Evolutionary conservation across 1,140 invertebrate genomes (phyloP).

Genomic region (Drosophila orosa): DNA sequence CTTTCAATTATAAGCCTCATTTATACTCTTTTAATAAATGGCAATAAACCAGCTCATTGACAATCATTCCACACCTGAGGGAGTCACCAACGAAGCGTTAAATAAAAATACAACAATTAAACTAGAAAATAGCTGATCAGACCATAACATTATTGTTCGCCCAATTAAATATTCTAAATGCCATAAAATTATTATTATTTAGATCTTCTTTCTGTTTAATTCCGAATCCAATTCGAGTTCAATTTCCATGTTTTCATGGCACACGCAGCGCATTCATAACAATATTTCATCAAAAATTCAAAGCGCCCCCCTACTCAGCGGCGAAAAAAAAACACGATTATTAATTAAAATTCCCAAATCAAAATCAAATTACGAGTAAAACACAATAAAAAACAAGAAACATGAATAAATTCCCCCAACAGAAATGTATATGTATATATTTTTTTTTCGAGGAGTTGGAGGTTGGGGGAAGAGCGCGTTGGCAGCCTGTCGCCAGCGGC

Average conservation of each 20-base stretch:
- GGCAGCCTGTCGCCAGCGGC: constrained; percentile 60
- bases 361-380: constrained; percentile 78
- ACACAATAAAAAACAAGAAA: constrained; percentile 49
- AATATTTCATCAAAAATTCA: constrained; percentile 67
- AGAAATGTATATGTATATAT: constrained; percentile 16
- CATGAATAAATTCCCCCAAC: constrained; percentile 61
- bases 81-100: constrained; percentile 8
- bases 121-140: constrained; percentile 30
- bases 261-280: constrained; percentile 29
- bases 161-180: constrained; percentile 66
- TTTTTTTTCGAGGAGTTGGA: constrained; percentile 8
- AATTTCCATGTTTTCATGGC: constrained; percentile 46
- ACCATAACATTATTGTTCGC: constrained; percentile 37
- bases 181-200: constrained; percentile 64
- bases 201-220: constrained; percentile 6
- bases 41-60: constrained; percentile 6
- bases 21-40: constrained; percentile 2
- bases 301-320: constrained; percentile 2
- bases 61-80: constrained; percentile 21
- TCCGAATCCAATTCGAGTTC: constrained; percentile 33
- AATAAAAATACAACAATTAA: constrained; percentile 8
- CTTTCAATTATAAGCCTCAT: constrained; percentile 3
- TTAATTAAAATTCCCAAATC: constrained; percentile 78
- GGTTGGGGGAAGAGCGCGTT: constrained; percentile 25
- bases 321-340: constrained; percentile 56